Conservation (phyloP, 2,797 vertebrate species). For the Dallia pectoralis region DNA sequence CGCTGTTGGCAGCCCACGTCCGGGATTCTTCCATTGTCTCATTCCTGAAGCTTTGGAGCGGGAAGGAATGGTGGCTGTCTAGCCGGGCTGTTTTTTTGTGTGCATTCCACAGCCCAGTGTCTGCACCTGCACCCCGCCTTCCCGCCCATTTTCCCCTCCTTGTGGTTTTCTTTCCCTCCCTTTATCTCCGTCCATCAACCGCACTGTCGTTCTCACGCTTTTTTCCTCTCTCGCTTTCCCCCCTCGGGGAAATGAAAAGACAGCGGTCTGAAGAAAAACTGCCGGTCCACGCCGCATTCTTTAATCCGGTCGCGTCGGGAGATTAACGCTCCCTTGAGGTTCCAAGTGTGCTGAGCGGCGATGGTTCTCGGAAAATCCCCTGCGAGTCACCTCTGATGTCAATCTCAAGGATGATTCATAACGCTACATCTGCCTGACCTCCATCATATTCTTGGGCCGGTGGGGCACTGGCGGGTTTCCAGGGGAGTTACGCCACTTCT, state of each 20-base stretch:
- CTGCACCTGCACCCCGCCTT: constrained; percentile 26
- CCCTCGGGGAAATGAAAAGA: neutral
- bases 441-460: constrained; percentile 39
- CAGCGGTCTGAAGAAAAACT: neutral
- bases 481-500: constrained; percentile 66
- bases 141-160: neutral
- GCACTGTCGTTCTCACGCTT: no score
- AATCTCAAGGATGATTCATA: neutral
- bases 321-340: neutral
- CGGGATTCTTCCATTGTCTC: constrained; percentile 71
- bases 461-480: constrained; percentile 44
- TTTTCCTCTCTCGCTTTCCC: constrained; percentile 32
- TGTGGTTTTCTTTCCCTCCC: constrained; percentile 19
- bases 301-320: neutral
- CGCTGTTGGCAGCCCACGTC: constrained; percentile 36
- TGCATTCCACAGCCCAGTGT: constrained; percentile 54
- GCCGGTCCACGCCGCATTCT: neutral
- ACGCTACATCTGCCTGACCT: neutral
- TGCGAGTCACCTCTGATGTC: neutral
- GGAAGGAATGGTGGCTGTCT: constrained; percentile 51
- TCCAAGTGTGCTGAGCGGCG: neutral
- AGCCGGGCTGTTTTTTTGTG: constrained; percentile 43
- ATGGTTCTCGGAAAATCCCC: neutral
- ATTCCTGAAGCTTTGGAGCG: constrained; percentile 54
- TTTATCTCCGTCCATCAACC: no score